phyloP scores from a whole-genome alignment of 2,888 invertebrate genomes.

The Epiblema foenella region DNA sequence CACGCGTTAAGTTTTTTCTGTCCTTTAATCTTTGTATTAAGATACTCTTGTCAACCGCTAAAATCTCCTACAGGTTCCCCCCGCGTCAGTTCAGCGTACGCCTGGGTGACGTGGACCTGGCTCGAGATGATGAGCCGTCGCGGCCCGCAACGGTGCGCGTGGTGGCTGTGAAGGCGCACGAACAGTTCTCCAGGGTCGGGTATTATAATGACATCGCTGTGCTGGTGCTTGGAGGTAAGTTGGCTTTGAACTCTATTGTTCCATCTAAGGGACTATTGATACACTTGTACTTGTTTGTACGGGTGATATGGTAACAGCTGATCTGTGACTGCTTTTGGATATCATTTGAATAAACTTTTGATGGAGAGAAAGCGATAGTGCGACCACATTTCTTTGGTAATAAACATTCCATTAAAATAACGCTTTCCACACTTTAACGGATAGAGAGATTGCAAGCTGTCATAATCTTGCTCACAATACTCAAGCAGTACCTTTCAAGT shows the following conservation, averaged over 20 bases:
- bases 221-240: conserved; percentile 87
- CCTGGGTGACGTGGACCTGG: conserved; percentile 94
- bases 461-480: too few relatives aligned
- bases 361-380: background rate
- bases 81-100: conserved; percentile 95
- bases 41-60: background rate
- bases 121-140: conserved; percentile 93
- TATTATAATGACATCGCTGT: conserved; percentile 97
- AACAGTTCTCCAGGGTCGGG: conserved; percentile 94
- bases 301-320: too few relatives aligned
- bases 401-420: background rate
- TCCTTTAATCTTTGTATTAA: too few relatives aligned
- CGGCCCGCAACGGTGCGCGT: conserved; percentile 92
- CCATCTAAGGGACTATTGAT: too few relatives aligned
- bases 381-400: background rate
- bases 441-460: too few relatives aligned
- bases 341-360: too few relatives aligned
- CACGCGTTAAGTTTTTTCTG: too few relatives aligned
- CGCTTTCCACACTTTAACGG: background rate
- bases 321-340: too few relatives aligned
- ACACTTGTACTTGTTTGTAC: too few relatives aligned
- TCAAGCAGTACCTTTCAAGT: too few relatives aligned
- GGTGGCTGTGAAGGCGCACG: conserved; percentile 91
- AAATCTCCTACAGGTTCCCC: conserved; percentile 88
- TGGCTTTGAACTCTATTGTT: too few relatives aligned